Evolutionary conservation across 2,888 invertebrate species (phyloP), one percentile per base, ranked within the genome.

Genomic region (Mesorhabditis belari): DNA sequence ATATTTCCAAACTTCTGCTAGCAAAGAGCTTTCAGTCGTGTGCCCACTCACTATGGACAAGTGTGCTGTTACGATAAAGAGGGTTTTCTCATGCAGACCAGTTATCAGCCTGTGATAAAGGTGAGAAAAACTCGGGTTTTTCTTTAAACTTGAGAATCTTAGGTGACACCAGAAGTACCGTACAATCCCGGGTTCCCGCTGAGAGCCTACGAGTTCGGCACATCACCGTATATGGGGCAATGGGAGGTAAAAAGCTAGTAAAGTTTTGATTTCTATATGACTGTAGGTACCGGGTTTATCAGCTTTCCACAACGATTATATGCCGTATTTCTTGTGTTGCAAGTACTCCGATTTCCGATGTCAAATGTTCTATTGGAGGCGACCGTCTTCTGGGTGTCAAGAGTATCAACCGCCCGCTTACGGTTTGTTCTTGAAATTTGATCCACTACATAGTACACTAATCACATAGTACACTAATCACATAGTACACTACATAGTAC

Each of bases 51-150:
- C 57, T 79, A 79, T 57, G 95, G 94, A 60, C 95, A 95, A 80
- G 92, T 95, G 80, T 98, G 96, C 77, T 98, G 96, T 81, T 98
- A 96, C 81, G 92, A 93, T 81, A 89, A 89, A 79, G 89, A 91
- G 75, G 88, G 89, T 1, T 90, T 88, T 82, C 85, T 98, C 26
- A 91, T 93, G 89, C 85, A 94, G 82, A 90, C 94, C 0, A 91
- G 91, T 74, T 96, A 96, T 83, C 91, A 93, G 77, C 90, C 90
- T 85, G 74, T 78, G 23, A 72, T 79, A 49, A 75, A 79, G 61
- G 73, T 69, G 19, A 27, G 28, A 51, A 19, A 51, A 17, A 9
- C 44, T 35, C n/a, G 44, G n/a, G n/a, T n/a, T 9, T 17, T 35
- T 35, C 44, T n/a, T 35, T 35, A n/a, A 35, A 35, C 44, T n/a